Percentiles rank a stretch among this genome's conserved stretches.
These are phyloP conservation scores for Rhodophaea formosa DNA, from an alignment of 2,888 invertebrate genomes.

Conservation along the genomic window DNA sequence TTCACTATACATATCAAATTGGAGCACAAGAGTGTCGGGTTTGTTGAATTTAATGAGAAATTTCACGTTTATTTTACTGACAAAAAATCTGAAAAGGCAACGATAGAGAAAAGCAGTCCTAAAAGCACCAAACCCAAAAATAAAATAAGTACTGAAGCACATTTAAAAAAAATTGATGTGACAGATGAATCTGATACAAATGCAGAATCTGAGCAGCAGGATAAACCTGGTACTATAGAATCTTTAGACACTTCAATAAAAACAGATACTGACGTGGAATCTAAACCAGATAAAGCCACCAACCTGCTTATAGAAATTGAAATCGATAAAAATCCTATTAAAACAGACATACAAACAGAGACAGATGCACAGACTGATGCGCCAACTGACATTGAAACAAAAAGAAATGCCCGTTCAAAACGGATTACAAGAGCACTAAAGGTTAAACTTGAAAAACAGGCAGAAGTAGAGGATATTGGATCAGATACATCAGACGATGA, in stretches of 20 bases:
- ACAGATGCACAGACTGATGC: conserved; percentile 38
- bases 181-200: conserved; percentile 1
- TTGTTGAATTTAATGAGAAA: conserved; percentile 62
- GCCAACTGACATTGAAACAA: conserved; percentile 31
- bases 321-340: background rate
- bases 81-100: conserved; percentile 50
- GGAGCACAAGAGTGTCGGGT: conserved; percentile 55
- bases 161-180: background rate
- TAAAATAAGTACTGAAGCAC: conserved; percentile 4
- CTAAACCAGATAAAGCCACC: background rate
- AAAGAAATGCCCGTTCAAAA: conserved; percentile 22
- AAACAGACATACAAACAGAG: conserved; percentile 33
- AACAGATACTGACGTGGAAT: background rate
- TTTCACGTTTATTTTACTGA: conserved; percentile 63
- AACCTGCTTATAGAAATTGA: background rate
- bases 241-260: background rate
- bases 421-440: conserved; percentile 24
- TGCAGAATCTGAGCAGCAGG: background rate
- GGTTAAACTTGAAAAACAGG: background rate
- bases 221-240: too few relatives aligned
- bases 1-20: conserved; percentile 70
- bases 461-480: background rate
- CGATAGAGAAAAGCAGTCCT: conserved; percentile 33
- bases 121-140: conserved; percentile 28
- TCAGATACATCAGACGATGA: conserved; percentile 53